Evolutionary conservation across 2,888 invertebrate species (phyloP).

Genomic region (Leptopilina drosophilae): DNA sequence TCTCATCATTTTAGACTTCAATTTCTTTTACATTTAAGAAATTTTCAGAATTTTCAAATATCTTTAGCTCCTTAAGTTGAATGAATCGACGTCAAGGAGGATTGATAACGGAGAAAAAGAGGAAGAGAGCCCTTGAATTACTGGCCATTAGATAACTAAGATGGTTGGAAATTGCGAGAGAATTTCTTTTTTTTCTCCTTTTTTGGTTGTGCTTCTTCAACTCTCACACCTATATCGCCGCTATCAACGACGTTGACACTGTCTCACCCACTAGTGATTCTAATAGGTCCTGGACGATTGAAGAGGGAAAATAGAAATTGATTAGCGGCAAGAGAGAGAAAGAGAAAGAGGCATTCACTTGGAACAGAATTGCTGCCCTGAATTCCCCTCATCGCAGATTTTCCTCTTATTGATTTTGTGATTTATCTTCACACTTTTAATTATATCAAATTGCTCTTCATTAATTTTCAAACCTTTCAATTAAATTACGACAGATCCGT

Average conservation of each 20-base stretch:
- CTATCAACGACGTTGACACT: conserved; percentile 10
- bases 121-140: conserved; percentile 56
- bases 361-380: not conserved
- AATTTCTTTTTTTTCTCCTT: conserved; percentile 5
- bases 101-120: conserved; percentile 18
- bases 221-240: not conserved
- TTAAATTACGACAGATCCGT: conserved; percentile 8
- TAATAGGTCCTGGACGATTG: conserved; percentile 9
- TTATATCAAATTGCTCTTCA: conserved; percentile 11
- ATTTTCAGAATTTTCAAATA: not conserved
- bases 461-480: not conserved
- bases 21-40: conserved; percentile 11
- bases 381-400: not conserved
- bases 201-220: not conserved
- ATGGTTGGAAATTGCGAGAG: conserved; percentile 54
- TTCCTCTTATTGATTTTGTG: not conserved
- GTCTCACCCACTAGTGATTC: conserved; percentile 9
- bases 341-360: conserved; percentile 42
- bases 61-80: conserved; percentile 39
- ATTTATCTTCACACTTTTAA: conserved; percentile 7
- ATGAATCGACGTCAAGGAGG: conserved; percentile 54
- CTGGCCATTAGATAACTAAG: conserved; percentile 62
- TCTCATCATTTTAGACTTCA: not conserved
- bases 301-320: conserved; percentile 52
- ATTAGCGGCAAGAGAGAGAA: conserved; percentile 47